Conservation (phyloP, 53 echinoderm and acorn worm genomes). For the Antedon mediterranea region DNA sequence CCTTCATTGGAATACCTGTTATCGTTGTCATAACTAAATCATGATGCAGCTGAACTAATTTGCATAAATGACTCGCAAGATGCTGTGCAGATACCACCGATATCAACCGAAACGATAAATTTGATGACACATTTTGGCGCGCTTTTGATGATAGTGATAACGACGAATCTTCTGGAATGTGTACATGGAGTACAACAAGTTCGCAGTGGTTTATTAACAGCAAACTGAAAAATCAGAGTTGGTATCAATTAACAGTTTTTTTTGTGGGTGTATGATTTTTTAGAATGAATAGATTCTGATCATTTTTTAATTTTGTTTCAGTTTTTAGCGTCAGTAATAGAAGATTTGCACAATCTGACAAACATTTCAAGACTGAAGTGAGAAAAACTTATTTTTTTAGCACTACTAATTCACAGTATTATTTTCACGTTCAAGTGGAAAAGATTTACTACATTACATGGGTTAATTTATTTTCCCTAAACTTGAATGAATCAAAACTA, state of each 20-base stretch:
- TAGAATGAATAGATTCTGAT: no score
- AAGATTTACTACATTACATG: not conserved
- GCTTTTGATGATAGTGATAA: conserved; percentile 19
- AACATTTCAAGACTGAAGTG: no score
- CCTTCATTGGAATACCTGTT: conserved; percentile 95
- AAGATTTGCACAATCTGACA: no score
- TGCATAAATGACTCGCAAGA: conserved; percentile 38
- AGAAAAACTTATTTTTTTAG: no score
- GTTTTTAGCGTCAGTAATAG: no score
- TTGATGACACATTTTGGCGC: conserved; percentile 20
- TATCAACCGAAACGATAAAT: conserved; percentile 28
- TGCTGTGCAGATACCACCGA: conserved; percentile 51
- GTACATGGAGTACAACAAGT: conserved; percentile 48
- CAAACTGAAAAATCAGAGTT: conserved; percentile 31
- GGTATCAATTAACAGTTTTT: no score
- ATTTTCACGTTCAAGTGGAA: no score
- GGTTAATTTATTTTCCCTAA: not conserved
- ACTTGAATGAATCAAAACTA: no score
- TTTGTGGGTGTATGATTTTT: no score
- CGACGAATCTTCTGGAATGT: conserved; percentile 39
- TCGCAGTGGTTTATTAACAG: conserved; percentile 69
- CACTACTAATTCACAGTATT: no score
- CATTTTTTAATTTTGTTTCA: no score
- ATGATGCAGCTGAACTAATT: conserved; percentile 56
- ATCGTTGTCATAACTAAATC: conserved; percentile 75